Conservation (phyloP, 2,797 vertebrate species). For the Esox masquinongy region DNA sequence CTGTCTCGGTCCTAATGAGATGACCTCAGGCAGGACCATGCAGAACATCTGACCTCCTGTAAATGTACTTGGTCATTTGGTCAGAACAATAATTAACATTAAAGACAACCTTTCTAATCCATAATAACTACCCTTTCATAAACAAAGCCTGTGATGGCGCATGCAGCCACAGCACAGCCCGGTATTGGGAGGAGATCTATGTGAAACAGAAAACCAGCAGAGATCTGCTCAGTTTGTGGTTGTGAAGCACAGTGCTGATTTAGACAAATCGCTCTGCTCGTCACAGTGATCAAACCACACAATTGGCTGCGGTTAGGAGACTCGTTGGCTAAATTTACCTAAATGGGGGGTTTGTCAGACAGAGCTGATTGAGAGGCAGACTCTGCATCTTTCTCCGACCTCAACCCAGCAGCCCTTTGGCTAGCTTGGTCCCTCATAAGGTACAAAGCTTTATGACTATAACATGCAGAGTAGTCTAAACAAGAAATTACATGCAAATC, state of each 20-base stretch:
- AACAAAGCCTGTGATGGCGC: constrained; percentile 37
- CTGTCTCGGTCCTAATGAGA: neutral
- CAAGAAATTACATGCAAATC: neutral
- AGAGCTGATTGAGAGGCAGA: constrained; percentile 35
- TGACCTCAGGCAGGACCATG: neutral
- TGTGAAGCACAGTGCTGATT: constrained; percentile 52
- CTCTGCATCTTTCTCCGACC: constrained; percentile 16
- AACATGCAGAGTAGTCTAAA: neutral
- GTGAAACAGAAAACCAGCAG: constrained; percentile 41
- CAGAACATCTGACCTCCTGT: neutral
- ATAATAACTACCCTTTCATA: constrained; percentile 58
- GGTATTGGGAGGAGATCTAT: constrained; percentile 40
- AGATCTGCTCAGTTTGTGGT: constrained; percentile 51
- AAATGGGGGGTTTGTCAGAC: constrained; percentile 47
- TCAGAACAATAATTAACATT: constrained; percentile 43
- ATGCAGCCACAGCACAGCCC: constrained; percentile 10
- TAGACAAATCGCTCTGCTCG: constrained; percentile 64
- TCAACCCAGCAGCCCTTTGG: constrained; percentile 24
- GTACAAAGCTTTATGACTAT: neutral
- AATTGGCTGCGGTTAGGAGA: constrained; percentile 51
- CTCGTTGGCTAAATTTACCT: constrained; percentile 53
- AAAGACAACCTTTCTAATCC: constrained; percentile 57
- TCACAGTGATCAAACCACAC: constrained; percentile 68
- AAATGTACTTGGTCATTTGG: neutral
- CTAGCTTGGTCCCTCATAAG: neutral